Percentiles rank a stretch among this genome's conserved stretches.
phyloP scores from a whole-genome alignment of 2,113 vertebrate genomes.

The Ailurus styani region DNA sequence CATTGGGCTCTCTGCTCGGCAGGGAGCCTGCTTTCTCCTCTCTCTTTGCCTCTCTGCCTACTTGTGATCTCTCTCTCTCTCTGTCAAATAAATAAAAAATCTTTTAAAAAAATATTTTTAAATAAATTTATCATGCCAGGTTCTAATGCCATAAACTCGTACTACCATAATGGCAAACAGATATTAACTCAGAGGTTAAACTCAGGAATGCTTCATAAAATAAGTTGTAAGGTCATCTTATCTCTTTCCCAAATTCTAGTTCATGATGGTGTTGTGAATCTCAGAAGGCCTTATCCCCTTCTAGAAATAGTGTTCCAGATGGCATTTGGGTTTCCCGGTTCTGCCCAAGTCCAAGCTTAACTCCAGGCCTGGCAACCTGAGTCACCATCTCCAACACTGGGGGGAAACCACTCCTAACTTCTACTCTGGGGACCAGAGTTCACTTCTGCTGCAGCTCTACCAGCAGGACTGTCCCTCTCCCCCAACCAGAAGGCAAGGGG shows the following conservation, averaged over 20 bases:
- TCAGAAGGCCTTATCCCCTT: constrained; percentile 28
- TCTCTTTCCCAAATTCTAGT: constrained; percentile 21
- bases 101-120: no score
- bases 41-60: no score
- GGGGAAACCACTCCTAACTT: background rate
- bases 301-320: background rate
- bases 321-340: background rate
- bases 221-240: background rate
- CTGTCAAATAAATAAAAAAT: no score
- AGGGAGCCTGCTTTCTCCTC: no score
- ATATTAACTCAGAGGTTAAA: constrained; percentile 15
- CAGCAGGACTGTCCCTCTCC: background rate
- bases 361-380: background rate
- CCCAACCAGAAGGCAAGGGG: background rate
- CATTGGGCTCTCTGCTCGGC: no score
- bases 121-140: background rate
- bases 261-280: constrained; percentile 22
- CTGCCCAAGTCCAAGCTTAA: constrained; percentile 24
- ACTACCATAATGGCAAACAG: constrained; percentile 15
- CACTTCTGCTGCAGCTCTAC: background rate
- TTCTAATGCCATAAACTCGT: background rate
- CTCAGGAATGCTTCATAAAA: background rate
- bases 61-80: no score
- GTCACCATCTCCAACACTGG: background rate
- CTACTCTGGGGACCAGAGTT: background rate